Evolutionary conservation across 2,888 invertebrate genomes (phyloP).

Genomic region (Ochropleura plecta): DNA sequence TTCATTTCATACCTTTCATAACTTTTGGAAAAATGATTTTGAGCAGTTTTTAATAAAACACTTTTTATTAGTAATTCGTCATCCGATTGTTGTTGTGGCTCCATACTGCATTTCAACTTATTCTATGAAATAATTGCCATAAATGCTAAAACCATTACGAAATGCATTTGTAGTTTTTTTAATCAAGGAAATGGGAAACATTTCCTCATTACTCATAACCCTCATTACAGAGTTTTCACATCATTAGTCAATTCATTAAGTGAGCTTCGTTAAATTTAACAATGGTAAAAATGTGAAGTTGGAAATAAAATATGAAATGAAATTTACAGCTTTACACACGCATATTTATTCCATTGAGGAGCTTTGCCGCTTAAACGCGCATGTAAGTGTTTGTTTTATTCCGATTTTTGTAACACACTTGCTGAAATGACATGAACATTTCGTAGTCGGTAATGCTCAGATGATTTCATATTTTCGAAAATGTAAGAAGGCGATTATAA

Average conservation of each 20-base stretch:
- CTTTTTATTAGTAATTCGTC: too few species aligned
- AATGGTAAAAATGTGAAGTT: constrained; percentile 31
- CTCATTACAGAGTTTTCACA: constrained; percentile 31
- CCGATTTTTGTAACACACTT: constrained; percentile 23
- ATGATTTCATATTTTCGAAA: constrained; percentile 23
- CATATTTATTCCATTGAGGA: constrained; percentile 42
- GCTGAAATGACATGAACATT: constrained; percentile 22
- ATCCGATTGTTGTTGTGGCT: not conserved
- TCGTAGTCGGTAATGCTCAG: constrained; percentile 3
- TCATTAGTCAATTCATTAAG: constrained; percentile 48
- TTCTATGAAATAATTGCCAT: not conserved
- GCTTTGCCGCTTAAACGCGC: constrained; percentile 19
- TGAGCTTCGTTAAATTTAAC: constrained; percentile 40
- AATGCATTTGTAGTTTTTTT: constrained; percentile 3
- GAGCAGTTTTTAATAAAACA: not conserved
- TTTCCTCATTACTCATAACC: not conserved
- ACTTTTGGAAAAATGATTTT: not conserved
- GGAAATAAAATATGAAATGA: constrained; percentile 31
- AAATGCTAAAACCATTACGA: constrained; percentile 1
- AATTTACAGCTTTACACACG: constrained; percentile 14
- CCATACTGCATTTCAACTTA: not conserved
- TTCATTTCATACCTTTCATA: not conserved
- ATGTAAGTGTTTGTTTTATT: constrained; percentile 31
- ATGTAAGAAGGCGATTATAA: constrained; percentile 7
- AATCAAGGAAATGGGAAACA: constrained; percentile 17